phyloP scores from a whole-genome alignment of 2,797 vertebrate genomes.

The Apodemus agrarius region DNA sequence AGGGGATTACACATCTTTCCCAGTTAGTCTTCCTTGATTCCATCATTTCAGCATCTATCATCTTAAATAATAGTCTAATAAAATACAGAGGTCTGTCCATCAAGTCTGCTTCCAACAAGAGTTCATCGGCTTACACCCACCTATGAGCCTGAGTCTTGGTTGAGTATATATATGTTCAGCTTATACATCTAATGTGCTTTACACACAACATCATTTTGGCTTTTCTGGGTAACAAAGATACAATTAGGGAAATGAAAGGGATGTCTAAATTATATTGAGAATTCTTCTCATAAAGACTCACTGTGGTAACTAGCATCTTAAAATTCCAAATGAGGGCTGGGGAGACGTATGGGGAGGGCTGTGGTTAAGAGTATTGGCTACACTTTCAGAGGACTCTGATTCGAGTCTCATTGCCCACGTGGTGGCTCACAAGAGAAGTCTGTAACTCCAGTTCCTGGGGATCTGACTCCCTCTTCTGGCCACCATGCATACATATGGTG shows the following conservation, averaged over 20 bases:
- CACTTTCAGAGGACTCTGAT: background rate
- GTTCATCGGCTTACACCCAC: background rate
- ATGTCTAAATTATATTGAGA: conserved; percentile 15
- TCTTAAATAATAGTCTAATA: background rate
- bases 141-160: background rate
- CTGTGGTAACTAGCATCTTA: background rate
- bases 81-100: background rate
- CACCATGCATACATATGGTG: background rate
- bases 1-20: background rate
- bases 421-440: background rate
- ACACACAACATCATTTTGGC: background rate
- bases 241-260: background rate
- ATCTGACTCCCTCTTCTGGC: background rate
- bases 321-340: background rate
- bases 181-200: background rate
- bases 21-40: background rate
- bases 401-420: background rate
- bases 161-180: background rate
- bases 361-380: background rate
- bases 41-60: background rate
- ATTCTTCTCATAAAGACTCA: conserved; percentile 40
- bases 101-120: background rate
- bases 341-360: background rate
- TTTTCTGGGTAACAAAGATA: background rate
- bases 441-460: background rate